A percentile compares a stretch with the other conserved stretches of the same genome.
Evolutionary conservation across 1,140 invertebrate genomes (phyloP).

Genomic region (Dendrolimus kikuchii): DNA sequence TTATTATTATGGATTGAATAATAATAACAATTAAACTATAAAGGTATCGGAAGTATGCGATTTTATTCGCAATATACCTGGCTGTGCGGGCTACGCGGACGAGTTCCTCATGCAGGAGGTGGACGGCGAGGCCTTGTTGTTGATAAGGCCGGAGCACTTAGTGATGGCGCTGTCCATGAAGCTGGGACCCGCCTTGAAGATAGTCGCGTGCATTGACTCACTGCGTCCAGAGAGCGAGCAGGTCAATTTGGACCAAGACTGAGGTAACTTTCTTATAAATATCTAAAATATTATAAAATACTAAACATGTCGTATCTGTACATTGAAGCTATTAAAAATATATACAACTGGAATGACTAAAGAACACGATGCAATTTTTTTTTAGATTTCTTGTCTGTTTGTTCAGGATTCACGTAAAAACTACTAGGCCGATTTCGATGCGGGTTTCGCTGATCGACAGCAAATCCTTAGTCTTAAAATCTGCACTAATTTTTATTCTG

Average conservation of each 20-base stretch:
- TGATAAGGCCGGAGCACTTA: constrained; percentile 96
- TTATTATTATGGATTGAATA: not conserved
- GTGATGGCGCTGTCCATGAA: constrained; percentile 97
- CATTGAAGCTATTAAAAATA: too few relatives aligned
- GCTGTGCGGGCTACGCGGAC: constrained; percentile 94
- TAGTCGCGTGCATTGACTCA: constrained; percentile 89
- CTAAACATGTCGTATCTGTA: too few relatives aligned
- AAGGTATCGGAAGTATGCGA: constrained; percentile 85
- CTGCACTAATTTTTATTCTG: too few relatives aligned
- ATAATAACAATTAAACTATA: not conserved
- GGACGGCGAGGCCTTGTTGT: constrained; percentile 93
- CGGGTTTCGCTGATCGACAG: too few relatives aligned
- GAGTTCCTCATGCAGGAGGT: constrained; percentile 97
- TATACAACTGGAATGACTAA: too few relatives aligned
- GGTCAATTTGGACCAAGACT: constrained; percentile 35
- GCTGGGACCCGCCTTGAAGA: constrained; percentile 94
- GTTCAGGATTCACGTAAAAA: too few relatives aligned
- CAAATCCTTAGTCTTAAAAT: too few relatives aligned
- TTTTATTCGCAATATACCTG: constrained; percentile 89
- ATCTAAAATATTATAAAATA: too few relatives aligned
- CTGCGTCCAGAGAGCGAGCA: constrained; percentile 76
- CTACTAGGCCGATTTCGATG: too few relatives aligned
- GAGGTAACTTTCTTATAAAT: constrained; percentile 25
- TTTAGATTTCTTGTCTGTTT: too few relatives aligned
- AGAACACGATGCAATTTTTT: too few relatives aligned